phyloP scores from a whole-genome alignment of 2,797 vertebrate species.

The Tragopan temminckii region DNA sequence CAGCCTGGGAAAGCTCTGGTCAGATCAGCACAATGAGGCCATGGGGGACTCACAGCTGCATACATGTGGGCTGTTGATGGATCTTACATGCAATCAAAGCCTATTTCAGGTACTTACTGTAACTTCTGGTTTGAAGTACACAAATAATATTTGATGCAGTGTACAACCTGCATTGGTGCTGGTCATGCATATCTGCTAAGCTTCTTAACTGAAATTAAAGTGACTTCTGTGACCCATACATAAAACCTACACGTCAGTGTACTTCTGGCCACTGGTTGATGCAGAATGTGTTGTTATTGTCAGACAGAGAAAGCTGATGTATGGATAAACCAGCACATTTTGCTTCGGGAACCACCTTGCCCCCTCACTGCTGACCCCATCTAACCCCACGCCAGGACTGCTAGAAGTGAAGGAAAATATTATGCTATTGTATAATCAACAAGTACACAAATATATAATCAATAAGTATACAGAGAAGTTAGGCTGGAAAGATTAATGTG shows the following conservation, averaged over 20 bases:
- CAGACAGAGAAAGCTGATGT: background rate
- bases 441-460: no score
- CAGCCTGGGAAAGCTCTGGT: background rate
- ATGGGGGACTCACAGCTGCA: no score
- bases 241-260: background rate
- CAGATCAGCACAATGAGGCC: background rate
- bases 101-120: background rate
- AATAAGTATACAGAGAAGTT: no score
- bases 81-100: background rate
- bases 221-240: background rate
- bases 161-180: background rate
- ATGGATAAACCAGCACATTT: background rate
- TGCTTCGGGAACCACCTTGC: background rate
- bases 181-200: background rate
- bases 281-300: background rate
- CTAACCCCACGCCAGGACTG: background rate
- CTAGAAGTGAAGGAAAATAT: background rate
- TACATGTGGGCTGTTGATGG: background rate
- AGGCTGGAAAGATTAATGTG: no score
- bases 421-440: background rate
- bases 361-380: background rate
- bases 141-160: background rate
- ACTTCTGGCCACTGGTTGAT: background rate
- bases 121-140: background rate
- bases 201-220: background rate